Conservation (phyloP, 2,888 invertebrate species). For the Athripsodes cinereus region DNA sequence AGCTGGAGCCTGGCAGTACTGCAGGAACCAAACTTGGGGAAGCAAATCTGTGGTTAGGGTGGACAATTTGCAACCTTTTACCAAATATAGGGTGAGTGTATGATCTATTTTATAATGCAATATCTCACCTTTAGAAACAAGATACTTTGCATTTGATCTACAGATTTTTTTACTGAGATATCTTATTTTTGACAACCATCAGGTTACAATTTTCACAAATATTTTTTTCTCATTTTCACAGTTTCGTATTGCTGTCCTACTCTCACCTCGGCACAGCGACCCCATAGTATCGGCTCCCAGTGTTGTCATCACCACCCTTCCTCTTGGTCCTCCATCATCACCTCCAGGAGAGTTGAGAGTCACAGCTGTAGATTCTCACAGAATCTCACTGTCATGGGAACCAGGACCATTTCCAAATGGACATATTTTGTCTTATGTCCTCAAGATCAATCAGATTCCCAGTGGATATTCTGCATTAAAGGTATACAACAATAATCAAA, state of each 20-base stretch:
- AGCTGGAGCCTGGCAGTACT: conserved; percentile 76
- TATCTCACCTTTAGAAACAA: too few relatives aligned
- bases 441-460: conserved; percentile 58
- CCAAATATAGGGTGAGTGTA: conserved; percentile 74
- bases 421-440: conserved; percentile 78
- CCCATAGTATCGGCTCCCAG: conserved; percentile 70
- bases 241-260: conserved; percentile 82
- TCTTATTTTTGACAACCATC: too few relatives aligned
- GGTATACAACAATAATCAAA: too few relatives aligned
- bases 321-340: conserved; percentile 69
- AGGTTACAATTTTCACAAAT: neutral
- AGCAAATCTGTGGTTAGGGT: conserved; percentile 63
- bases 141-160: too few relatives aligned
- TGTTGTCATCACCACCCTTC: conserved; percentile 67
- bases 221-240: conserved; percentile 36
- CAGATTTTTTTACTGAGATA: too few relatives aligned
- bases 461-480: conserved; percentile 58
- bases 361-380: conserved; percentile 71
- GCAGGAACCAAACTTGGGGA: conserved; percentile 65
- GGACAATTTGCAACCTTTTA: conserved; percentile 76
- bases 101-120: neutral
- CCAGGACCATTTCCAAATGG: conserved; percentile 84
- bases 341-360: conserved; percentile 69
- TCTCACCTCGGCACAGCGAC: conserved; percentile 62
- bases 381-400: conserved; percentile 84